Base-by-base conservation (phyloP, 2,113 vertebrate species). In the Etheostoma spectabile region DNA sequence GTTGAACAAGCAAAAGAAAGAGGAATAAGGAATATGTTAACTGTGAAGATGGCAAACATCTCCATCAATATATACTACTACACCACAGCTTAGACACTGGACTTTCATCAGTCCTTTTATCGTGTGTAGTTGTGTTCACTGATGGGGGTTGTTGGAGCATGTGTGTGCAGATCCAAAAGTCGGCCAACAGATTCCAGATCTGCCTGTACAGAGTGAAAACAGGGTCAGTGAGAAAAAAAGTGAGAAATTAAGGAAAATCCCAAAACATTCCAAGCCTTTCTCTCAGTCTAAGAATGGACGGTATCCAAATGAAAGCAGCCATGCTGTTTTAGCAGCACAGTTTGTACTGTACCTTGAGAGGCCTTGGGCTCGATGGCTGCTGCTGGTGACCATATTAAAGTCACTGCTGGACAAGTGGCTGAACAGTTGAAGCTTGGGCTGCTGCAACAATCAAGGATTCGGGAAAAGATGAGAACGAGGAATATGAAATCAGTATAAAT, bases 171-270 rank as follows among this genome's bases (percentile, higher is more conserved):
- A 97, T 42, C 65, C 74, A 87, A 97, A 97, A 0, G 87, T 95
- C 0, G 96, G 96, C 96, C 96, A 97, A 33, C 94, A 95, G 86
- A 97, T 93, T 60, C 96, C 97, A 80, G 96, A 96, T 93, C 95
- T 94, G 11, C 96, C 96, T 97, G 79, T 8, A 8, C 16, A 76
- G 8, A 64, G 27, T 6, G 0, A 56, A 69, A 71, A 55, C 15
- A 64, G n/a, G 48, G 16, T 6, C 14, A 66, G 16, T 5, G 38
- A 42, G 3, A 42, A 42, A 62, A 19, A 62, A 38, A 38, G 14
- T 42, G 38, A 42, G 8, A 42, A 42, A 35, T 53, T 2, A 38
- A 24, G 22, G 6, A 16, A 30, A 60, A 51, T 49, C 13, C 14
- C 6, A 52, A 74, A 51, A 51, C 11, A 60, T 24, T 33, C 0